phyloP scores from a whole-genome alignment of 2,888 invertebrate genomes.

The Gymnoscelis rufifasciata region DNA sequence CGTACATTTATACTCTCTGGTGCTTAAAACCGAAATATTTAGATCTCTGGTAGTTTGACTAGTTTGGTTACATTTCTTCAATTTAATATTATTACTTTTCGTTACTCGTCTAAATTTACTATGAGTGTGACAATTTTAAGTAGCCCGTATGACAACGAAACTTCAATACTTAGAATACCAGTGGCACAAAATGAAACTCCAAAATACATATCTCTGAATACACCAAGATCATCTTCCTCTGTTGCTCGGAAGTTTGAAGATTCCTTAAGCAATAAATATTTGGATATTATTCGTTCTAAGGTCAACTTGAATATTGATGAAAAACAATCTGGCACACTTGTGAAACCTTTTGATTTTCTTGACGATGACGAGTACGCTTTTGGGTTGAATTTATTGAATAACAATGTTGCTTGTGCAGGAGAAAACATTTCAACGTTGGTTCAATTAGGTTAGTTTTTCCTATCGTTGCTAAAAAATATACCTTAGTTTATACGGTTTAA shows the following conservation, averaged over 20 bases:
- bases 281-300: conserved; percentile 58
- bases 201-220: conserved; percentile 25
- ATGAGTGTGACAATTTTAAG: conserved; percentile 37
- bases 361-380: conserved; percentile 71
- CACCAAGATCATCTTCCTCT: conserved; percentile 39
- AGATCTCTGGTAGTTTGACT: too few relatives aligned
- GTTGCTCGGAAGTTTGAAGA: conserved; percentile 47
- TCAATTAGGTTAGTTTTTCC: conserved; percentile 58
- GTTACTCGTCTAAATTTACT: conserved; percentile 17
- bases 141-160: conserved; percentile 39
- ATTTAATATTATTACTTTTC: not conserved
- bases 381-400: conserved; percentile 64
- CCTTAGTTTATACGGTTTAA: too few relatives aligned
- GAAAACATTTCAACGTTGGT: conserved; percentile 64
- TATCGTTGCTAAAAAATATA: too few relatives aligned
- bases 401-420: conserved; percentile 70
- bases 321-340: conserved; percentile 48
- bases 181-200: not conserved
- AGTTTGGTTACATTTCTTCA: not conserved
- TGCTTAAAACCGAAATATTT: too few relatives aligned
- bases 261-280: conserved; percentile 54
- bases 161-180: conserved; percentile 27
- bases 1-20: too few relatives aligned
- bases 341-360: conserved; percentile 65
- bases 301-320: conserved; percentile 47